Evolutionary conservation across 2,797 vertebrate species (phyloP).

Genomic region (Clarias pachynema): DNA sequence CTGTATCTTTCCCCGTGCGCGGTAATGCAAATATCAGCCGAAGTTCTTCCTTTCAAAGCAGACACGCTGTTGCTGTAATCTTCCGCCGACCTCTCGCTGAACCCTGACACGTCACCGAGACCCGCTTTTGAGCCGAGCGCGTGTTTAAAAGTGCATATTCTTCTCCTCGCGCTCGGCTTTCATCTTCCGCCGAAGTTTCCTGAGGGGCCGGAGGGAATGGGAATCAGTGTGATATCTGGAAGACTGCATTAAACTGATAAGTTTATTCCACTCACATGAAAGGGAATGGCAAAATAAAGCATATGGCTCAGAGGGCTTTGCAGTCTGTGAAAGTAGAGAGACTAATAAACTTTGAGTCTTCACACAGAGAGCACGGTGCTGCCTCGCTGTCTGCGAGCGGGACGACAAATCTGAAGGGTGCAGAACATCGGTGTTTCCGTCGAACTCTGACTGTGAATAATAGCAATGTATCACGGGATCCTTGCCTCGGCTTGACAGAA

Average conservation of each 20-base stretch:
- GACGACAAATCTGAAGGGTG: constrained; percentile 68
- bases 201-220: constrained; percentile 70
- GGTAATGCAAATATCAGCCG: constrained; percentile 25
- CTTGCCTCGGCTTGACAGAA: constrained; percentile 53
- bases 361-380: constrained; percentile 58
- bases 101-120: constrained; percentile 67
- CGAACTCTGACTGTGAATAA: constrained; percentile 57
- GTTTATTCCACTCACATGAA: constrained; percentile 79
- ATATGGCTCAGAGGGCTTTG: constrained; percentile 72
- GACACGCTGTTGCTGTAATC: constrained; percentile 44
- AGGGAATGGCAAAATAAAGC: constrained; percentile 78
- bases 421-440: constrained; percentile 59
- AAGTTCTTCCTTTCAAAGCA: constrained; percentile 28
- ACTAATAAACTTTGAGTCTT: constrained; percentile 73
- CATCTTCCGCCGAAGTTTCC: constrained; percentile 76
- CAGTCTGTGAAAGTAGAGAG: constrained; percentile 64
- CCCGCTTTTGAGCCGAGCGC: constrained; percentile 67
- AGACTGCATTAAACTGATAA: constrained; percentile 75
- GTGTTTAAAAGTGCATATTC: constrained; percentile 73
- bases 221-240: constrained; percentile 74
- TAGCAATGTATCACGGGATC: constrained; percentile 62
- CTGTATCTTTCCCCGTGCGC: not conserved
- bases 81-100: constrained; percentile 68
- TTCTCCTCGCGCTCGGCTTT: constrained; percentile 64
- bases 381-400: constrained; percentile 27